Base-by-base conservation (phyloP, 2,797 vertebrate species). In the Pantherophis vulpinus region DNA sequence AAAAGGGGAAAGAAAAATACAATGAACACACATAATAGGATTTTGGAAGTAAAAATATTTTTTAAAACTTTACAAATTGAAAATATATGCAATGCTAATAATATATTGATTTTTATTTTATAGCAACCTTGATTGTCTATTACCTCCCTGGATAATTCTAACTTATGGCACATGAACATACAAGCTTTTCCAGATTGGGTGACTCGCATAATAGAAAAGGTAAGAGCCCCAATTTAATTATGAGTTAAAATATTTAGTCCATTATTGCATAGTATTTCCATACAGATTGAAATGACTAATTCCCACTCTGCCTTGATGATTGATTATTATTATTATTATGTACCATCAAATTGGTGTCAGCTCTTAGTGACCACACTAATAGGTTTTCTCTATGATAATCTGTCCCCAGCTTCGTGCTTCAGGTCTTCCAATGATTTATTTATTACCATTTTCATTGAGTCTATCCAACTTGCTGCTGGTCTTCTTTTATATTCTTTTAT, bases 121-220 rank as follows among this genome's bases (percentile, higher is more conserved):
- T 70, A 97, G 97, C 86, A 91, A 93, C 88, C 86, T 91, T 88
- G 92, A n/a, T 91, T 88, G 89, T 95, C 95, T 92, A 59, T 88
- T 95, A 89, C 92, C 93, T 87, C 79, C 95, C 92, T 94, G 51
- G 94, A 93, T 32, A 91, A 88, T 95, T 97, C 96, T 95, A 96
- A 55, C 0, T 16, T 97, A 25, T 97, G 97, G 97, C 97, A 97
- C 90, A 63, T 98, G 95, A 97, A 96, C 58, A 60, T 96, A 92
- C 97, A 98, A 94, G 94, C 94, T 54, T 93, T 98, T 96, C 97
- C 97, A 92, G 96, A 96, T 55, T 98, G 97, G 97, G 94, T 97
- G 87, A 97, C 93, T 93, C 66, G 42, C 89, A 59, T 94, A 8
- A 95, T 97, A 96, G 96, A 97, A 95, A 97, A 98, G 95, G 97